A percentile compares a stretch with the other conserved stretches of the same genome.
Evolutionary conservation across 2,113 vertebrate species (phyloP).

Genomic region (Nibea albiflora): DNA sequence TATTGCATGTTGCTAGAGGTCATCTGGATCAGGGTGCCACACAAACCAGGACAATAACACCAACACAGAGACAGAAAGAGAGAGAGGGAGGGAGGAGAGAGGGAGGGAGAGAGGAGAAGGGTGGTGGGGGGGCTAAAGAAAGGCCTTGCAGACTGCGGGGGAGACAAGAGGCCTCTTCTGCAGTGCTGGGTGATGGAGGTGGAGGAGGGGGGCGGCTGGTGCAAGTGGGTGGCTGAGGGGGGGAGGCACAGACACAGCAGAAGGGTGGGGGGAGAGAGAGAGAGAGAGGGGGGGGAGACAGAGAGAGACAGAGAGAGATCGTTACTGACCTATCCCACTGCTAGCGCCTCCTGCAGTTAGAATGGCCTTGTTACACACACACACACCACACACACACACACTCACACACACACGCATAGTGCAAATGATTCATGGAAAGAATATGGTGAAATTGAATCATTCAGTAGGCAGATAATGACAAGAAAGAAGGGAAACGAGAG

Average conservation of each 20-base stretch:
- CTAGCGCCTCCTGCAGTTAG: conserved; percentile 60
- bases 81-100: not conserved
- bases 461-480: not conserved
- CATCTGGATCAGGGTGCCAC: conserved; percentile 45
- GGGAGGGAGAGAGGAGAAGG: not conserved
- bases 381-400: not conserved
- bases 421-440: conserved; percentile 22
- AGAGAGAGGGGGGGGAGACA: not conserved
- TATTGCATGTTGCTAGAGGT: conserved; percentile 39
- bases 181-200: conserved; percentile 49
- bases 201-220: not conserved
- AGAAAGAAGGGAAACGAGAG: not conserved
- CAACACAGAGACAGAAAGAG: conserved; percentile 7
- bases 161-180: conserved; percentile 65
- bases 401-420: not conserved
- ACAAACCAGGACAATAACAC: conserved; percentile 52
- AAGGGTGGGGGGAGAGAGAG: not conserved
- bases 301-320: conserved; percentile 7
- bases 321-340: conserved; percentile 11
- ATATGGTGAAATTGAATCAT: conserved; percentile 22
- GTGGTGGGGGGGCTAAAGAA: conserved; percentile 16
- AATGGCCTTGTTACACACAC: conserved; percentile 16
- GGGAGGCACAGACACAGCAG: conserved; percentile 1
- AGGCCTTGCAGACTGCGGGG: conserved; percentile 51
- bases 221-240: not conserved